These are phyloP conservation scores for Zygothrica quintamaculata DNA, from an alignment of 2,888 invertebrate genomes.

Conservation along the genomic window DNA sequence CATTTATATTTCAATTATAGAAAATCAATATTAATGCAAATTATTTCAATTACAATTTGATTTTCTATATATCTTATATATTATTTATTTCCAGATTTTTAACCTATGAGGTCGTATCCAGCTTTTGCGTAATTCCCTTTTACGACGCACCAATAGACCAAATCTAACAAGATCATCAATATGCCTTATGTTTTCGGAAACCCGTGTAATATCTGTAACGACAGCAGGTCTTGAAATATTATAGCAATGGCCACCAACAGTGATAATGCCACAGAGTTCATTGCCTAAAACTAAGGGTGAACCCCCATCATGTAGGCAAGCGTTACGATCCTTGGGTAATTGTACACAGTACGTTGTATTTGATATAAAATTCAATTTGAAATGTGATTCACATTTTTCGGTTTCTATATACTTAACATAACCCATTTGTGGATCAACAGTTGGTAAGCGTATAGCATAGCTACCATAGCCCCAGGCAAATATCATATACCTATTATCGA, in stretches of 20 bases:
- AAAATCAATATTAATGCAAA: no score
- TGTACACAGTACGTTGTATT: constrained; percentile 11
- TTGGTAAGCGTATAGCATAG: not conserved
- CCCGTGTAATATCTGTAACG: constrained; percentile 43
- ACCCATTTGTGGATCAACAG: no score
- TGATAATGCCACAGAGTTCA: constrained; percentile 40
- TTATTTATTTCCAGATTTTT: no score
- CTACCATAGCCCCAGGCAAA: constrained; percentile 45
- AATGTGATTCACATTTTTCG: not conserved
- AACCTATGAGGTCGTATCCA: no score
- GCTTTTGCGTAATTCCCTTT: no score
- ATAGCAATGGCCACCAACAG: constrained; percentile 34
- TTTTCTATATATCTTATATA: no score
- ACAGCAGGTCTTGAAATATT: constrained; percentile 32
- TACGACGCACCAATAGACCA: no score
- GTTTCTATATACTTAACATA: no score
- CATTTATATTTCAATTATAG: no score
- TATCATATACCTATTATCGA: not conserved
- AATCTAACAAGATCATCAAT: no score
- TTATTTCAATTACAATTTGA: no score
- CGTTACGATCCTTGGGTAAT: constrained; percentile 7
- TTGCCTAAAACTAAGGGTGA: constrained; percentile 26
- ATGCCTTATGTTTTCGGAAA: no score
- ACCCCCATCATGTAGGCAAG: constrained; percentile 41
- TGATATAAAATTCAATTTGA: not conserved